A percentile compares a stretch with the other conserved stretches of the same genome.
Evolutionary conservation across 2,113 vertebrate genomes (phyloP).

Genomic region (Galemys pyrenaicus): DNA sequence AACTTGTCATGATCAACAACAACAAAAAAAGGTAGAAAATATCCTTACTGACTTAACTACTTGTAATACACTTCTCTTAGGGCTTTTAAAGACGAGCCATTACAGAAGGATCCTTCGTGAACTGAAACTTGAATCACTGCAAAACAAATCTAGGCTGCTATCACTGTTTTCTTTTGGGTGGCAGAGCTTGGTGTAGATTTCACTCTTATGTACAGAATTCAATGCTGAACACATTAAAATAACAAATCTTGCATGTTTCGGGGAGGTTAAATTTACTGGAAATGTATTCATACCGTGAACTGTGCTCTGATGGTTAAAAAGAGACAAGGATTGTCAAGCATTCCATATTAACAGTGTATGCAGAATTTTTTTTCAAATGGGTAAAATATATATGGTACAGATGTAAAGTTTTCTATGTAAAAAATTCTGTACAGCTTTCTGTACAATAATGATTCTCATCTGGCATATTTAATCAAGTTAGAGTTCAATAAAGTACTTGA

Average conservation of each 20-base stretch:
- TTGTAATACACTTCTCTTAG: constrained; percentile 88
- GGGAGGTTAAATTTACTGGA: constrained; percentile 91
- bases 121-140: constrained; percentile 92
- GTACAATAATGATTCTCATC: constrained; percentile 97
- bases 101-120: constrained; percentile 86
- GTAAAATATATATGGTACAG: constrained; percentile 99
- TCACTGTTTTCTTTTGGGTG: constrained; percentile 87
- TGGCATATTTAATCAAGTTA: constrained; percentile 87
- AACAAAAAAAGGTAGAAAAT: constrained; percentile 75
- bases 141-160: constrained; percentile 90
- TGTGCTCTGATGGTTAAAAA: constrained; percentile 90
- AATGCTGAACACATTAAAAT: constrained; percentile 97
- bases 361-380: constrained; percentile 93
- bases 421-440: constrained; percentile 99
- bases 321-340: constrained; percentile 91
- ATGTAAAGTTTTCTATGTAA: constrained; percentile 99
- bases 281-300: constrained; percentile 94
- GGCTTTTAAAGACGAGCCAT: constrained; percentile 91
- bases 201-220: constrained; percentile 95
- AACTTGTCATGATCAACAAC: constrained; percentile 62
- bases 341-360: constrained; percentile 95
- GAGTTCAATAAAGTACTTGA: constrained; percentile 87
- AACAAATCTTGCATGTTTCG: constrained; percentile 90
- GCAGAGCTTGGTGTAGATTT: constrained; percentile 93
- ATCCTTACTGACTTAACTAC: constrained; percentile 80